These are phyloP conservation scores for Chromobotia macracanthus DNA, from an alignment of 2,797 vertebrate genomes.

Conservation along the genomic window DNA sequence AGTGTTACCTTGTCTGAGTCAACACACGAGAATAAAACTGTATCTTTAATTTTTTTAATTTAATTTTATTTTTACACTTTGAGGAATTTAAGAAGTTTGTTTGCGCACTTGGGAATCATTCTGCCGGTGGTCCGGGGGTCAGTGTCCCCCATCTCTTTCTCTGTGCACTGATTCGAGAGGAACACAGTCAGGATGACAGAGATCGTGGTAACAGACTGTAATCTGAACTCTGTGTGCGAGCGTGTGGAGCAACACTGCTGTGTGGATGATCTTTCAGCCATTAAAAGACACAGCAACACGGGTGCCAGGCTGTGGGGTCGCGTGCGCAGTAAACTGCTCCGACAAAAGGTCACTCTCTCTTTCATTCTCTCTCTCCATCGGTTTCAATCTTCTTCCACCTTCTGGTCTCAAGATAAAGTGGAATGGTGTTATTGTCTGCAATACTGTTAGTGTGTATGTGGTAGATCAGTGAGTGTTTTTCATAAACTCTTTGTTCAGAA, in stretches of 20 bases:
- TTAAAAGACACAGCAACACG: constrained; percentile 86
- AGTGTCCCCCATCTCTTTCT: neutral
- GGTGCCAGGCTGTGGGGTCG: constrained; percentile 94
- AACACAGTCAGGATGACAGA: constrained; percentile 82
- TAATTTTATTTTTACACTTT: too few relatives aligned
- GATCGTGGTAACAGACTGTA: constrained; percentile 84
- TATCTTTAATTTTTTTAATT: too few relatives aligned
- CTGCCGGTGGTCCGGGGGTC: neutral
- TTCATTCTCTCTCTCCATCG: constrained; percentile 26
- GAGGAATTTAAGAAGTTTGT: constrained; percentile 1
- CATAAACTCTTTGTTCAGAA: neutral
- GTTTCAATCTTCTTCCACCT: neutral
- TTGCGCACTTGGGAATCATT: constrained; percentile 9
- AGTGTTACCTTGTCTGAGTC: neutral
- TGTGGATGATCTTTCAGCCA: constrained; percentile 72
- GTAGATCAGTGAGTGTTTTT: constrained; percentile 12
- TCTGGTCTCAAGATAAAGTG: constrained; percentile 21
- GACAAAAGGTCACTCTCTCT: constrained; percentile 86
- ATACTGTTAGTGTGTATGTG: constrained; percentile 61
- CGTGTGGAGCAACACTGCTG: constrained; percentile 80
- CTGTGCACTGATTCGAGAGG: constrained; percentile 13
- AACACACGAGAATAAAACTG: too few relatives aligned
- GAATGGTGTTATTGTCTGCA: constrained; percentile 53
- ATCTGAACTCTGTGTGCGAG: constrained; percentile 82
- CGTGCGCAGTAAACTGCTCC: constrained; percentile 93